A percentile compares a stretch with the other conserved stretches of the same genome.
Conservation (phyloP, 2,113 vertebrate genomes). For the Pyrgilauda ruficollis region DNA sequence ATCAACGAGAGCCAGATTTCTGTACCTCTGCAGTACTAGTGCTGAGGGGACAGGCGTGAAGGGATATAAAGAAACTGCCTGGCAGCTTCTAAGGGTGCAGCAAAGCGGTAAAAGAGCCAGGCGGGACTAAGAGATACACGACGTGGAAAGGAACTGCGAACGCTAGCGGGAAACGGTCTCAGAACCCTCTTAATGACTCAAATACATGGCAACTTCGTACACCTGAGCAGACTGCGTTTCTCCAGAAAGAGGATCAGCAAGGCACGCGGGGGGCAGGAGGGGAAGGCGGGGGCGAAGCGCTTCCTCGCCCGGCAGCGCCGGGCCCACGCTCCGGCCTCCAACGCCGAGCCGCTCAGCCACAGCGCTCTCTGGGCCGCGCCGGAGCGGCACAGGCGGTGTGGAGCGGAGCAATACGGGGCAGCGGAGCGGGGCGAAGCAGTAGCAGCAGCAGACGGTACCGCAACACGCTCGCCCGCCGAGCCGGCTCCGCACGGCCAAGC, state of each 20-base stretch:
- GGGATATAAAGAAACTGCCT: background rate
- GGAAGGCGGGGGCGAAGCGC: background rate
- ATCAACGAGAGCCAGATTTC: accelerated
- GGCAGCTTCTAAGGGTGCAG: background rate
- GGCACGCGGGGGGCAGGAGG: too few relatives aligned
- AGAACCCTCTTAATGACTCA: accelerated
- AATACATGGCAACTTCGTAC: accelerated
- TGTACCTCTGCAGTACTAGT: background rate
- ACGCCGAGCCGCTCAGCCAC: background rate
- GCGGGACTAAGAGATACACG: accelerated
- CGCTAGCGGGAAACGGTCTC: too few relatives aligned
- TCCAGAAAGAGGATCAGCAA: background rate
- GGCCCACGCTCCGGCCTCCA: background rate
- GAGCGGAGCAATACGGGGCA: accelerated
- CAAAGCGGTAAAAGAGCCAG: accelerated
- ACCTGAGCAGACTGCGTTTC: background rate
- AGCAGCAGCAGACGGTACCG: accelerated
- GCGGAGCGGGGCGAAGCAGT: accelerated
- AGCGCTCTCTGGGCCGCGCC: background rate
- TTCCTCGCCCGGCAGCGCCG: background rate
- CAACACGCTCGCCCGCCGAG: accelerated
- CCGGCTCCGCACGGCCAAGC: too few relatives aligned
- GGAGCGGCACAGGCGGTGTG: background rate
- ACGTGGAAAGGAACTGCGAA: background rate
- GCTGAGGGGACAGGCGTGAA: accelerated